phyloP scores from a whole-genome alignment of 2,113 vertebrate species.

The Tenrec ecaudatus region DNA sequence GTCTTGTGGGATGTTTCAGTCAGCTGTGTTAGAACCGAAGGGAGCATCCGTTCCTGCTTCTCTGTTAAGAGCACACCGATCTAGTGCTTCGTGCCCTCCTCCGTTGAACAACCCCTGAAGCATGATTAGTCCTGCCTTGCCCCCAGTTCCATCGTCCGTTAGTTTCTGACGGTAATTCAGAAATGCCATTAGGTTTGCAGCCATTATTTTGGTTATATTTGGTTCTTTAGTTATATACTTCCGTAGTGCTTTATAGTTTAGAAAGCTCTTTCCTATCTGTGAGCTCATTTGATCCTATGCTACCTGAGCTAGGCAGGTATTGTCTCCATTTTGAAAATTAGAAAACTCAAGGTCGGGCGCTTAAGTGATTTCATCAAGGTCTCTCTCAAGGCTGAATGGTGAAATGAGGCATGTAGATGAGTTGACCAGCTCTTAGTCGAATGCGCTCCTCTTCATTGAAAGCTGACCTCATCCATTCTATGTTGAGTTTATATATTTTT shows the following conservation, averaged over 20 bases:
- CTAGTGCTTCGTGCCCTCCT: neutral
- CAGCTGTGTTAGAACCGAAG: constrained; percentile 29
- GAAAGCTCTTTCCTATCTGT: constrained; percentile 46
- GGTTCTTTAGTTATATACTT: neutral
- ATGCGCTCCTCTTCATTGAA: constrained; percentile 29
- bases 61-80: neutral
- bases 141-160: neutral
- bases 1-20: constrained; percentile 59
- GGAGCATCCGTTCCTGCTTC: constrained; percentile 17
- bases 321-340: constrained; percentile 37
- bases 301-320: neutral
- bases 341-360: neutral
- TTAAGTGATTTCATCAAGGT: neutral
- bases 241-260: constrained; percentile 29
- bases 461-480: neutral
- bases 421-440: neutral
- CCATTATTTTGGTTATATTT: neutral
- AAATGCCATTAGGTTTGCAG: constrained; percentile 45
- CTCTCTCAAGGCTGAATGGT: constrained; percentile 22
- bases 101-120: neutral
- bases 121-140: neutral
- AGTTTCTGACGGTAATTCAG: constrained; percentile 42
- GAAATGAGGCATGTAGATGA: neutral
- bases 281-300: constrained; percentile 31
- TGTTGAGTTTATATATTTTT: constrained; percentile 8